Conservation (phyloP, 2,113 vertebrate species). For the Dromaius novaehollandiae region DNA sequence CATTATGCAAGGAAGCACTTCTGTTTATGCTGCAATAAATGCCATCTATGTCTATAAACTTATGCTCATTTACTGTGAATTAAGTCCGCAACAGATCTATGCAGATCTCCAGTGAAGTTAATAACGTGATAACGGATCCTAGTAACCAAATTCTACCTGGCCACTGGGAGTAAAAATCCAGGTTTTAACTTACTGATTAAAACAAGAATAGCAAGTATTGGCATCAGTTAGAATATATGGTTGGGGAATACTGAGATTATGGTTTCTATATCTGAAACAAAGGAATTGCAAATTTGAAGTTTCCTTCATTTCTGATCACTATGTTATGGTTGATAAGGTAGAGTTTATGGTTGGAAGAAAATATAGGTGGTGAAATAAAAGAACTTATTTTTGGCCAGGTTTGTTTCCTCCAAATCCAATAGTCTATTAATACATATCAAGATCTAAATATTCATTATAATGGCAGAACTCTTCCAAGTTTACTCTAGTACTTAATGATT, state of each 20-base stretch:
- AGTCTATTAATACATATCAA: neutral
- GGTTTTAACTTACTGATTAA: neutral
- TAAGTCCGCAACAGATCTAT: neutral
- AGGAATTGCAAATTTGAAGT: neutral
- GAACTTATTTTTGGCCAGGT: neutral
- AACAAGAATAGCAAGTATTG: neutral
- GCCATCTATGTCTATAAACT: neutral
- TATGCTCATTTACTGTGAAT: neutral
- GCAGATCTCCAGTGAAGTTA: neutral
- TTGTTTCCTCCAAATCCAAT: neutral
- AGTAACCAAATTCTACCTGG: neutral
- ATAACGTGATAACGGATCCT: neutral
- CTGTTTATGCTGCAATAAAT: neutral
- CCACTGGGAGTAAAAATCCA: neutral
- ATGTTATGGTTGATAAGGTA: neutral
- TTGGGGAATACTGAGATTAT: neutral
- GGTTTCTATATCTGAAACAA: neutral
- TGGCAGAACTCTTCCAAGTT: neutral
- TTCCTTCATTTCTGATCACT: neutral
- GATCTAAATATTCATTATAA: neutral
- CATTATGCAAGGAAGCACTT: neutral
- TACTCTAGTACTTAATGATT: neutral
- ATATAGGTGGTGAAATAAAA: neutral
- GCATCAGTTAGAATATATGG: neutral
- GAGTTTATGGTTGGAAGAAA: neutral